Percentiles rank a stretch among this genome's conserved stretches.
These are phyloP conservation scores for Myioborus miniatus DNA, from an alignment of 2,797 vertebrate genomes.

Conservation along the genomic window DNA sequence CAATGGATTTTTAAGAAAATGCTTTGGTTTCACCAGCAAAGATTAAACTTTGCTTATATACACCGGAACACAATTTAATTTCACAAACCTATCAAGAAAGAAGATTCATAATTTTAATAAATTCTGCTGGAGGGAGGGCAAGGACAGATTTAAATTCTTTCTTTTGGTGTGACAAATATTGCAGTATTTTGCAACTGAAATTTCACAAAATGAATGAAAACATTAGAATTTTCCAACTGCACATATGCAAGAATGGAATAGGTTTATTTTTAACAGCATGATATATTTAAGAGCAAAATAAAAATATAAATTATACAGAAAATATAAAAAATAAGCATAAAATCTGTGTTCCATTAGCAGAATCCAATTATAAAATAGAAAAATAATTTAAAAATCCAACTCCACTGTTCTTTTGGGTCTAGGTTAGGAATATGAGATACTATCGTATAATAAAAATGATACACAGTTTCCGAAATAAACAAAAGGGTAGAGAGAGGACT, in stretches of 20 bases:
- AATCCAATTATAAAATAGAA: background rate
- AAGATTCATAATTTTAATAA: background rate
- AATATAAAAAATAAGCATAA: background rate
- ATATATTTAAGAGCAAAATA: background rate
- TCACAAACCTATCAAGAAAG: background rate
- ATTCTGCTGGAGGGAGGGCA: background rate
- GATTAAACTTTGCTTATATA: background rate
- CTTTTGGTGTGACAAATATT: background rate
- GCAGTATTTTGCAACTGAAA: background rate
- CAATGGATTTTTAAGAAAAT: background rate
- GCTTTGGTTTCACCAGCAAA: background rate
- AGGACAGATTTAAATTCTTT: background rate
- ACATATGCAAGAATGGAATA: background rate
- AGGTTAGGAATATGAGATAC: background rate
- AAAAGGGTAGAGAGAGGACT: background rate
- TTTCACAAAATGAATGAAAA: background rate
- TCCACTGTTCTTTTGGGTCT: background rate
- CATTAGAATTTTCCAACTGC: background rate
- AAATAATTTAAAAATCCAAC: background rate
- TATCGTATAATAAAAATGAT: background rate
- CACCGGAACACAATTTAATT: background rate
- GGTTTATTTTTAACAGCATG: background rate
- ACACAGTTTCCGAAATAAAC: background rate
- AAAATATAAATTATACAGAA: background rate
- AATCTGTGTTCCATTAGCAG: background rate